Evolutionary conservation across 2,888 invertebrate genomes (phyloP), one percentile per base, ranked within the genome.

Genomic region (Dione vanillae): DNA sequence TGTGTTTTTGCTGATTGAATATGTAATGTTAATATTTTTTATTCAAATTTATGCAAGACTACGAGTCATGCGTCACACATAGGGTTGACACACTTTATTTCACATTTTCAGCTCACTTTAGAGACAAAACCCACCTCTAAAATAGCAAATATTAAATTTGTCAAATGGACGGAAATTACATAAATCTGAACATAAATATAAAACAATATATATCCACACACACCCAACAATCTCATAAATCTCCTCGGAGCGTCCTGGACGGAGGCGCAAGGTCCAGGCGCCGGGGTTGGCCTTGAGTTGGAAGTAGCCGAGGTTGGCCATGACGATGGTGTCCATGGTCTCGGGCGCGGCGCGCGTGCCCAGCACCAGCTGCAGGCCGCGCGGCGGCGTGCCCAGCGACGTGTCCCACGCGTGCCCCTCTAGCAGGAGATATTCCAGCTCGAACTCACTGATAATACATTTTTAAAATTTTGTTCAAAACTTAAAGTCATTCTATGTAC

Each of bases 291-390:
- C 99, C 91, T 99, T 99, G 41, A 99, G 93, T 91, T 94, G 94
- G 94, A 99, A 99, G 91, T 99, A 99, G 14, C 99, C 99, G 78
- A 99, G 94, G 91, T 99, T 99, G 8, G 99, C 99, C 99, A 99
- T 99, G n/a, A 99, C 99, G 78, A 99, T 99, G 19, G 99, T 99
- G 89, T 99, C 99, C 78, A 97, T 97, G 77, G 96, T 94, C 8
- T 96, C 95, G 0, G 97, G 96, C 71, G 95, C 93, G n/a, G 94
- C 94, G 74, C 96, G 95, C 0, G 98, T 97, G 56, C 99, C 99
- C 62, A 99, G 93, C 5, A 97, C 97, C 72, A 99, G 96, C 91
- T 99, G 99, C n/a, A 99, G 94, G 0, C 99, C 99, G 76, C 99
- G 94, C 0, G 99, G 99, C 0, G 99, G 99, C 77, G 98, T 98